Base-by-base conservation (phyloP, 2,888 invertebrate species). In the Acrocyrtus sp. region DNA sequence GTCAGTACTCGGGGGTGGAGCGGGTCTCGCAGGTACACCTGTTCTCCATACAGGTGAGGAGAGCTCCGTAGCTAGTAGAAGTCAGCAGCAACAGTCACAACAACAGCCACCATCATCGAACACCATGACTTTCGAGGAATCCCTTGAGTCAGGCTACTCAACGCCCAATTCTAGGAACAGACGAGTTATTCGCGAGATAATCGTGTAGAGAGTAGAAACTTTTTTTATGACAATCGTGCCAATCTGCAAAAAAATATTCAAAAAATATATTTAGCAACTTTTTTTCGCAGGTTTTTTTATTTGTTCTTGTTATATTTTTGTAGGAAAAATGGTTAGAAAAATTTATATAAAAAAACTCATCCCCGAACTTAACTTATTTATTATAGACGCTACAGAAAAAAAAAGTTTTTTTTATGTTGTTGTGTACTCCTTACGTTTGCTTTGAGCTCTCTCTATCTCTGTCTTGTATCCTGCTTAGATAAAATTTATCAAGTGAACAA, bases 141-240 rank as follows among this genome's bases (percentile, higher is more conserved):
- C 94, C 82, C 88, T 95, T 61, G 96, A 95, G 86, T 94, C 94
- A 77, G 96, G 95, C 63, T 95, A 95, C 86, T 95, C 95, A 78
- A 95, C 96, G 81, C 95, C 95, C 77, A 95, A 95, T 87, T 94
- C 95, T 82, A 90, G 95, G 84, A 93, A 93, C 83, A 90, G 95
- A 81, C 89, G 96, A 84, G 95, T 96, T 85, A 95, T 96, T 83
- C 90, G 95, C 82, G 96, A 96, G 87, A 96, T 96, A 85, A 96
- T 96, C 85, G 96, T 96, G 83, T 93, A 66, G 29, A 57, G 21
- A 53, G 34, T 29, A 54, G 15, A 19, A 34, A 24, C 5, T 47
- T 39, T 47, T 39, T 51, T 50, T 58, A 58, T 58, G 75, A 77
- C 77, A 80, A 78, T 79, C 79, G 76, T 79, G 77, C 78, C 79